Evolutionary conservation across 1,140 invertebrate species (phyloP).

Genomic region (Drosophila azteca): DNA sequence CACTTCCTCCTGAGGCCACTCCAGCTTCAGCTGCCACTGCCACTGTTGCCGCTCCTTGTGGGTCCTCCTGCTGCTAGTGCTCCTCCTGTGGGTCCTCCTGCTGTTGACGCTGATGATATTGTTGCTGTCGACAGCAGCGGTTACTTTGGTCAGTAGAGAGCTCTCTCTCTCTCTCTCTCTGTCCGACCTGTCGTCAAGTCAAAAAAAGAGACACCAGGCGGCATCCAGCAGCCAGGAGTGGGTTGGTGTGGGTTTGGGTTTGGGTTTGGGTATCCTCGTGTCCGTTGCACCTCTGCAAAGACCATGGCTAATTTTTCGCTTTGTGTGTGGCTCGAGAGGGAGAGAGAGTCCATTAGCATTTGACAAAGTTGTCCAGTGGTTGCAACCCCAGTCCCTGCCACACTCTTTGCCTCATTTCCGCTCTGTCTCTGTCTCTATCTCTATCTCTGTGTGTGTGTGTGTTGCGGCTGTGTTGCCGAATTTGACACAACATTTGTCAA

Average conservation of each 20-base stretch:
- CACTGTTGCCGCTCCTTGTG: constrained; percentile 24
- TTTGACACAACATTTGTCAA: constrained; percentile 82
- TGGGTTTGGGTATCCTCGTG: constrained; percentile 23
- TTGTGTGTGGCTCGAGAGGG: constrained; percentile 30
- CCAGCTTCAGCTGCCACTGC: constrained; percentile 8
- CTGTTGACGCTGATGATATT: constrained; percentile 75
- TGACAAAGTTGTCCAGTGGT: constrained; percentile 74
- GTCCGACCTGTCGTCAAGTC: constrained; percentile 62
- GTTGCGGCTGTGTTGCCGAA: constrained; percentile 74
- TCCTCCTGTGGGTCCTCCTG: constrained; percentile 33
- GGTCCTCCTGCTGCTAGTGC: constrained; percentile 28
- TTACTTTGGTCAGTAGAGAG: constrained; percentile 55
- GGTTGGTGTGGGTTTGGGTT: constrained; percentile 26
- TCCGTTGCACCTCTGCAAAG: constrained; percentile 26
- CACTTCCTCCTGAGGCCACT: not conserved
- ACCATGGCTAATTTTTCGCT: constrained; percentile 69
- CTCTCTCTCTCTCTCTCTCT: constrained; percentile 26
- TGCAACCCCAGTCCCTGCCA: not conserved
- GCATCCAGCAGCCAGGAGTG: constrained; percentile 30
- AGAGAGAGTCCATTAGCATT: constrained; percentile 74
- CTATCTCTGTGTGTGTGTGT: not conserved
- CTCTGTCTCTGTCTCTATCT: not conserved
- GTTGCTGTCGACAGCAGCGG: constrained; percentile 81
- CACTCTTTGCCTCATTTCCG: not conserved
- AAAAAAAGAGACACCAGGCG: constrained; percentile 11